Conservation (phyloP, 2,113 vertebrate genomes). For the Notechis scutatus region DNA sequence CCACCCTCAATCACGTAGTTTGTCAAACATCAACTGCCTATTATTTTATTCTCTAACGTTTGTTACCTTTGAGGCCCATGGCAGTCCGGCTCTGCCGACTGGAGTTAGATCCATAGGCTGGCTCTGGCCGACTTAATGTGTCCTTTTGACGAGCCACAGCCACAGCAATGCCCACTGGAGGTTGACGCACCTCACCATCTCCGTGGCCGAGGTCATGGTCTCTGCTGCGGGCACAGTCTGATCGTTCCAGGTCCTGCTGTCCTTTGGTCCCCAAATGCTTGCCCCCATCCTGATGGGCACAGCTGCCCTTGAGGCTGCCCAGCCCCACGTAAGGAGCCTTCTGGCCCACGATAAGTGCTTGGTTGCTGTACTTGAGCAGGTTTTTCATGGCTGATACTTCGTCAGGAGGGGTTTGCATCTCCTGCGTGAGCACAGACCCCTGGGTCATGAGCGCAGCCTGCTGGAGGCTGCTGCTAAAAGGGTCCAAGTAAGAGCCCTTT, state of each 20-base stretch:
- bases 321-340: constrained; percentile 87
- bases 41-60: background rate
- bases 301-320: constrained; percentile 85
- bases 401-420: constrained; percentile 75
- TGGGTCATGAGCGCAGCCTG: constrained; percentile 67
- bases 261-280: constrained; percentile 77
- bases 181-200: constrained; percentile 89
- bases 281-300: constrained; percentile 79
- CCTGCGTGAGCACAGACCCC: constrained; percentile 68
- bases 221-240: constrained; percentile 81
- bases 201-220: constrained; percentile 78
- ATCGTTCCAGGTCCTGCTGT: constrained; percentile 78
- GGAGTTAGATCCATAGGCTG: constrained; percentile 63
- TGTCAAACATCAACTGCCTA: background rate
- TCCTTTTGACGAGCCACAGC: constrained; percentile 91
- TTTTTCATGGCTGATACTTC: constrained; percentile 93
- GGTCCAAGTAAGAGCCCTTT: constrained; percentile 86
- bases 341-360: constrained; percentile 87
- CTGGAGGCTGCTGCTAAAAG: constrained; percentile 70
- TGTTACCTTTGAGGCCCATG: constrained; percentile 37
- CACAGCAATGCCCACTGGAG: constrained; percentile 91
- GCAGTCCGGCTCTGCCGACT: constrained; percentile 77
- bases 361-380: constrained; percentile 93
- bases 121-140: constrained; percentile 75
- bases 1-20: background rate